phyloP scores from a whole-genome alignment of 2,888 invertebrate species.

The Dimorphilus gyrociliatus region DNA sequence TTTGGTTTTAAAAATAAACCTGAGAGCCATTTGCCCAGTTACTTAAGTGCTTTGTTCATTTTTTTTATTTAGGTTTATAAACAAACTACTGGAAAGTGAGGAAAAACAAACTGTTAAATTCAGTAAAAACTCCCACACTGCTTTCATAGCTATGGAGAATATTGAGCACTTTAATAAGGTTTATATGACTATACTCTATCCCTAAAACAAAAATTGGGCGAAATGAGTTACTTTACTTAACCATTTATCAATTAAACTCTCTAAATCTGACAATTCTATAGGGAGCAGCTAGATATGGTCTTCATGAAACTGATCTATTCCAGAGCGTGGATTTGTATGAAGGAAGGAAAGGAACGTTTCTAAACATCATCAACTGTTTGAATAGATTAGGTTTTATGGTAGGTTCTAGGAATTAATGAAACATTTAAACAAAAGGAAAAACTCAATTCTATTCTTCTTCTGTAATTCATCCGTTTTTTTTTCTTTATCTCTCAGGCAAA shows the following conservation, averaged over 20 bases:
- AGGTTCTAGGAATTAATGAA: constrained; percentile 8
- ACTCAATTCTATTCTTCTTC: background rate
- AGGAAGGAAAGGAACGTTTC: constrained; percentile 23
- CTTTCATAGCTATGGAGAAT: constrained; percentile 31
- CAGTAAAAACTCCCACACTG: constrained; percentile 23
- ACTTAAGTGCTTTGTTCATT: too few relatives aligned
- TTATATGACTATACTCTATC: too few relatives aligned
- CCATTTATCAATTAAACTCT: too few relatives aligned
- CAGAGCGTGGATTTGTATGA: constrained; percentile 28
- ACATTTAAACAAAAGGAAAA: background rate
- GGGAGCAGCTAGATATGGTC: constrained; percentile 16
- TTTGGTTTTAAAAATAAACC: too few relatives aligned
- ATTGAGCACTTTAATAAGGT: constrained; percentile 28
- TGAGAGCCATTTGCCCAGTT: too few relatives aligned
- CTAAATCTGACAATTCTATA: too few relatives aligned
- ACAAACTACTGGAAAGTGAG: constrained; percentile 20
- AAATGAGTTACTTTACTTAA: too few relatives aligned
- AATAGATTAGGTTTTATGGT: constrained; percentile 28
- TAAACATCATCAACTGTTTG: constrained; percentile 26
- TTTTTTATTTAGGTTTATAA: constrained; percentile 23
- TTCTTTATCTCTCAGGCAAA: constrained; percentile 18
- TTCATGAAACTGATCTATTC: constrained; percentile 19
- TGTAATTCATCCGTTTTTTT: background rate
- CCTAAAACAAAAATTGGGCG: too few relatives aligned
- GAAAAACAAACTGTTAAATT: constrained; percentile 17